Conservation (phyloP, 1,140 invertebrate species). For the Drosophila obscura region DNA sequence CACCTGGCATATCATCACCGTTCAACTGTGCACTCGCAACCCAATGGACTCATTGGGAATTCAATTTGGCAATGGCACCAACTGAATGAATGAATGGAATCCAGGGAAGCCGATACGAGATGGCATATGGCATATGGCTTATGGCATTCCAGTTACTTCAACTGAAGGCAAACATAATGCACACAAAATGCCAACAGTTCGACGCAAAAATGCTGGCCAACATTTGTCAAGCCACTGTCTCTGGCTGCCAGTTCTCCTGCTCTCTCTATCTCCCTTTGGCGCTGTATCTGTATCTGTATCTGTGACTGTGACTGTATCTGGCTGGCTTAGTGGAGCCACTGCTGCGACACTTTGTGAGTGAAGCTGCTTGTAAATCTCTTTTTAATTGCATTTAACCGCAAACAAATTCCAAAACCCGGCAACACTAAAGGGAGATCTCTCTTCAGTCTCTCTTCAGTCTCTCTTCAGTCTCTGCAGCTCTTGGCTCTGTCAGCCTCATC, state of each 20-base stretch:
- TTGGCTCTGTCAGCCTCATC: not conserved
- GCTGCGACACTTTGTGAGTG: constrained; percentile 43
- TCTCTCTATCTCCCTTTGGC: not conserved
- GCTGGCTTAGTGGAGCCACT: constrained; percentile 18
- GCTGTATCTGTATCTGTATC: not conserved
- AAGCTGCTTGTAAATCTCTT: constrained; percentile 76
- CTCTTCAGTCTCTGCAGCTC: not conserved
- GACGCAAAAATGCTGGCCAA: constrained; percentile 18
- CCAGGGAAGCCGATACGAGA: not conserved
- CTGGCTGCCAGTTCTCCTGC: not conserved
- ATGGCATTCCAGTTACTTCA: constrained; percentile 35
- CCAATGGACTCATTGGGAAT: too few relatives aligned
- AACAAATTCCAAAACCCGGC: constrained; percentile 70
- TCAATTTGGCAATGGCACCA: too few relatives aligned
- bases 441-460: constrained; percentile 11
- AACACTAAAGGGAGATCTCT: constrained; percentile 22
- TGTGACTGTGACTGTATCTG: not conserved
- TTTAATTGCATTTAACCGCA: constrained; percentile 79
- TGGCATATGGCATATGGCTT: too few relatives aligned
- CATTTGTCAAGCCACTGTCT: constrained; percentile 8
- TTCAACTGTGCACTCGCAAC: too few relatives aligned
- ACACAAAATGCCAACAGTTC: constrained; percentile 30
- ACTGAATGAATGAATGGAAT: not conserved
- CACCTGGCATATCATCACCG: too few relatives aligned
- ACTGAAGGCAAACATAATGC: constrained; percentile 45